Conservation (phyloP, 2,113 vertebrate species). For the Myxocyprinus asiaticus region DNA sequence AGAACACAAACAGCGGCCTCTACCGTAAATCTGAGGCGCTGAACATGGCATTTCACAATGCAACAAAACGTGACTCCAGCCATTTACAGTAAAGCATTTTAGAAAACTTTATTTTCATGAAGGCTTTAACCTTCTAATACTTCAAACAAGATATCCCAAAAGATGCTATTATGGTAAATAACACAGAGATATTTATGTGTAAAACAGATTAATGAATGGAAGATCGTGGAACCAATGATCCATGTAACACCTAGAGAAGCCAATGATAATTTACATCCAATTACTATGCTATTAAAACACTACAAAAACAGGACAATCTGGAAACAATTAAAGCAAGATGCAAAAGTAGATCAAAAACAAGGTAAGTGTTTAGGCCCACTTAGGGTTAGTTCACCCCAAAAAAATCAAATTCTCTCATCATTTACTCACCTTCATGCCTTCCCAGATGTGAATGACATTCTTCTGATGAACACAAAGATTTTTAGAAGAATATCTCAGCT, state of each 20-base stretch:
- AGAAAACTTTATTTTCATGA: conserved; percentile 28
- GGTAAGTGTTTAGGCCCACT: not conserved
- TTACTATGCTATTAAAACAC: not conserved
- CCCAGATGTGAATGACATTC: too few relatives aligned
- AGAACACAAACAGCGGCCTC: not conserved
- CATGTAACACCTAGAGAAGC: not conserved
- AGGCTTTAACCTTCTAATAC: not conserved
- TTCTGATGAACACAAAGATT: too few relatives aligned
- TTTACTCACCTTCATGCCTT: too few relatives aligned
- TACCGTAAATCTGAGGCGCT: not conserved
- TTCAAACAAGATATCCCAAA: not conserved
- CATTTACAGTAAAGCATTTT: not conserved
- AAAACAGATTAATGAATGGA: not conserved
- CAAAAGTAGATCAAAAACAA: not conserved
- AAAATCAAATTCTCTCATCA: too few relatives aligned
- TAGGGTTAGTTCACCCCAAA: too few relatives aligned
- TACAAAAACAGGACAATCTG: not conserved
- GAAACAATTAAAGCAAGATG: not conserved
- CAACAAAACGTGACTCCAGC: not conserved
- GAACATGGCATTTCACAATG: not conserved
- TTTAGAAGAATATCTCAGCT: too few relatives aligned
- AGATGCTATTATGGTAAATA: too few relatives aligned
- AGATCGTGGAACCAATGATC: not conserved
- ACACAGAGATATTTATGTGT: not conserved
- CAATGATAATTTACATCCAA: not conserved